phyloP scores from a whole-genome alignment of 2,888 invertebrate species.

The Meteorus cinctellus region DNA sequence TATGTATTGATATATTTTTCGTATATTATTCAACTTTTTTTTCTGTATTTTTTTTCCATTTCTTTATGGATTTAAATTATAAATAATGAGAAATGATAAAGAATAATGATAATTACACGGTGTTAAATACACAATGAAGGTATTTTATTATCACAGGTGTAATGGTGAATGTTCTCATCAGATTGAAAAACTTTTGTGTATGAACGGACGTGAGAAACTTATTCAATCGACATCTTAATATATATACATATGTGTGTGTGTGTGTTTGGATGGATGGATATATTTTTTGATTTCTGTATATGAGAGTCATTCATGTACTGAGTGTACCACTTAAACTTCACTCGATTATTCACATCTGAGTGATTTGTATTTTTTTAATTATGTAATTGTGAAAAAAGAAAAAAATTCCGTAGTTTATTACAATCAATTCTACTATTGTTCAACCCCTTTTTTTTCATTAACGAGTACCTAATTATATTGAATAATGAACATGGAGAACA shows the following conservation, averaged over 20 bases:
- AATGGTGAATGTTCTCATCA: not conserved
- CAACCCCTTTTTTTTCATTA: too few relatives aligned
- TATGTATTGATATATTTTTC: too few relatives aligned
- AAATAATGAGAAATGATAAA: not conserved
- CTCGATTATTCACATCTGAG: not conserved
- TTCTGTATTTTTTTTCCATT: not conserved
- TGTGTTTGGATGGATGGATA: not conserved
- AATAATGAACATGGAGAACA: too few relatives aligned
- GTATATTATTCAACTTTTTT: too few relatives aligned
- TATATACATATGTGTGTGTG: not conserved
- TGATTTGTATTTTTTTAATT: not conserved
- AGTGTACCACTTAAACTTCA: not conserved
- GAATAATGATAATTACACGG: not conserved
- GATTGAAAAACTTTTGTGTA: not conserved
- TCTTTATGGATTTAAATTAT: not conserved
- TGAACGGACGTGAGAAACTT: constrained; percentile 10
- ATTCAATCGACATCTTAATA: constrained; percentile 15
- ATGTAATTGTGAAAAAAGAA: not conserved
- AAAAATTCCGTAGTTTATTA: too few relatives aligned
- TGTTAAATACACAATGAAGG: not conserved
- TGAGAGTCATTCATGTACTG: not conserved
- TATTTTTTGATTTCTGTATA: too few relatives aligned
- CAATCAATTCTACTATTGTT: too few relatives aligned
- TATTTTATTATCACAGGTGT: constrained; percentile 26
- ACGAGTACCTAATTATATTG: too few relatives aligned